Conservation (phyloP, 2,113 vertebrate species). For the Scomber scombrus region DNA sequence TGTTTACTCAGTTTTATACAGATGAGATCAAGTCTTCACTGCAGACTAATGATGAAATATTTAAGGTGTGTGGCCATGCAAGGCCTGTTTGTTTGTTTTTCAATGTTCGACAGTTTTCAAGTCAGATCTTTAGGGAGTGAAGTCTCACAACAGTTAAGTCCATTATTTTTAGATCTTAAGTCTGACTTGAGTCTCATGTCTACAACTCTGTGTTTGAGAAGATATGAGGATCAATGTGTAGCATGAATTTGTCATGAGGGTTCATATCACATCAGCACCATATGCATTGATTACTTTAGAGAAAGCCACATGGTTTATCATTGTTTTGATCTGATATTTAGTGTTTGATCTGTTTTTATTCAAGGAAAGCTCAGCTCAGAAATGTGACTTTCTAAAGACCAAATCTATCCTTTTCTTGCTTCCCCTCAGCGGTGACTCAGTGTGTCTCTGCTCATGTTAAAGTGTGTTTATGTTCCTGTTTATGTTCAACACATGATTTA, state of each 20-base stretch:
- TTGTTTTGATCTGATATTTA: not conserved
- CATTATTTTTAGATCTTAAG: too few relatives aligned
- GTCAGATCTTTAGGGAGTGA: not conserved
- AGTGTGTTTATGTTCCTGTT: not conserved
- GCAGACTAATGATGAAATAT: too few relatives aligned
- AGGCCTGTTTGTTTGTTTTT: too few relatives aligned
- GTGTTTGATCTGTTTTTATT: not conserved
- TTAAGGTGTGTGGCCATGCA: not conserved
- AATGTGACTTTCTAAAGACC: not conserved
- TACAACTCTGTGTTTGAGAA: too few relatives aligned
- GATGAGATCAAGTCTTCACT: too few relatives aligned
- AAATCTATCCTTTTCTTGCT: slow-evolving; percentile 18
- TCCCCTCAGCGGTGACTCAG: slow-evolving; percentile 53
- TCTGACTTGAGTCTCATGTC: too few relatives aligned
- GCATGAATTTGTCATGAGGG: not conserved
- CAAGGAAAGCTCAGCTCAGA: not conserved
- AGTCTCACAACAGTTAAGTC: too few relatives aligned
- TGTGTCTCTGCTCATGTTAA: not conserved
- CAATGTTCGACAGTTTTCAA: not conserved
- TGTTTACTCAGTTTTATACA: not conserved
- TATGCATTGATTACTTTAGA: too few relatives aligned
- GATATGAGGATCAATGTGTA: not conserved
- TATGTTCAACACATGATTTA: slow-evolving; percentile 51
- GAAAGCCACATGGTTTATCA: not conserved
- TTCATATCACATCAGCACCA: too few relatives aligned